Percentiles rank a stretch among this genome's conserved stretches.
phyloP scores from a whole-genome alignment of 2,797 vertebrate species.

The Hipposideros larvatus region DNA sequence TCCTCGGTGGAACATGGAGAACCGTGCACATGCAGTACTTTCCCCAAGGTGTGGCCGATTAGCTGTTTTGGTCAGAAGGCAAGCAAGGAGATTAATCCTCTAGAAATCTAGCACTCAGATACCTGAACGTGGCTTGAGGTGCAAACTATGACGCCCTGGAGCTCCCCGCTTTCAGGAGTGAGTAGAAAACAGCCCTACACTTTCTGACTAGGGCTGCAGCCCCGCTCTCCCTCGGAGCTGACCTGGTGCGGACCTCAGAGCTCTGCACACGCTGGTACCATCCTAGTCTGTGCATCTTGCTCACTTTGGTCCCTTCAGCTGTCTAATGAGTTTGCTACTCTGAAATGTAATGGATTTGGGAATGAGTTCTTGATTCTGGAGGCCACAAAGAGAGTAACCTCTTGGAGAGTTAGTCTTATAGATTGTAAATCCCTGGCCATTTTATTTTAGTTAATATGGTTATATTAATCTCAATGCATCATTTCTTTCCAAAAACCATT shows the following conservation, averaged over 20 bases:
- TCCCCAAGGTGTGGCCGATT: neutral
- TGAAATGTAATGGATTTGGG: neutral
- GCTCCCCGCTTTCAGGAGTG: neutral
- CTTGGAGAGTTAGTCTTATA: neutral
- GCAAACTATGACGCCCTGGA: neutral
- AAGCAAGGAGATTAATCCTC: neutral
- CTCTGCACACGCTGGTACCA: neutral
- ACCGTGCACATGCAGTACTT: neutral
- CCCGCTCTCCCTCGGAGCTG: neutral
- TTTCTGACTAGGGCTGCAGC: neutral
- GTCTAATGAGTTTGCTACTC: neutral
- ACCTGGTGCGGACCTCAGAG: neutral
- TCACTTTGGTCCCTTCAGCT: neutral
- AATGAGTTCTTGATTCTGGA: conserved; percentile 54
- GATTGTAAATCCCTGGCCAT: neutral
- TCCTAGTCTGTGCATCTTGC: neutral
- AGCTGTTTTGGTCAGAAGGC: neutral
- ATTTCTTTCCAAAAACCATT: neutral
- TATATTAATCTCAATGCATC: conserved; percentile 14
- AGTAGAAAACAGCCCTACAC: neutral
- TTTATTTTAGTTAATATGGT: conserved; percentile 39
- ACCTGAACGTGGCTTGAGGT: neutral
- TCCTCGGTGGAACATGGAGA: neutral
- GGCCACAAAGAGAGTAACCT: neutral
- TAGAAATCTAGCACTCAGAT: neutral